Percentiles rank a stretch among this genome's conserved stretches.
Evolutionary conservation across 2,113 vertebrate species (phyloP).

Genomic region (Orycteropus afer): DNA sequence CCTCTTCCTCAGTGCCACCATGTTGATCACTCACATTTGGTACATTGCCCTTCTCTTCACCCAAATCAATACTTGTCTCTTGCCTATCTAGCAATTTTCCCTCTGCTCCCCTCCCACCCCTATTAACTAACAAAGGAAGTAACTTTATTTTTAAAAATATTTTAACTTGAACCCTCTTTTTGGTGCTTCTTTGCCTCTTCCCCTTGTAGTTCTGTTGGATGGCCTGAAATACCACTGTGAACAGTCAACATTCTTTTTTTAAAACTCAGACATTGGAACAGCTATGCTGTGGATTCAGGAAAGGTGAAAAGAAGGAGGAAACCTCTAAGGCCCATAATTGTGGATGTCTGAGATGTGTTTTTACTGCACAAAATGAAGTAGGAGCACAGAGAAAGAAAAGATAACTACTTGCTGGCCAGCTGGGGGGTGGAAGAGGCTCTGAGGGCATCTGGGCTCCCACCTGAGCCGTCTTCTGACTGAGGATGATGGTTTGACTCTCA

Average conservation of each 20-base stretch:
- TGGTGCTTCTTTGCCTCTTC: neutral
- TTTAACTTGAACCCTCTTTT: conserved; percentile 5
- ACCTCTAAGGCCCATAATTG: neutral
- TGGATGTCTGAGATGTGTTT: neutral
- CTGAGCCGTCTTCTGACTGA: neutral
- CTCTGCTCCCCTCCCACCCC: too few species aligned
- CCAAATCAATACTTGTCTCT: too few species aligned
- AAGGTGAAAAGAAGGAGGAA: neutral
- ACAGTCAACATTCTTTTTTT: neutral
- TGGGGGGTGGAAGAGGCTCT: neutral
- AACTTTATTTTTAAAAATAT: conserved; percentile 60
- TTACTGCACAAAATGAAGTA: neutral
- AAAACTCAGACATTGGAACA: neutral
- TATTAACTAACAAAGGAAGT: too few species aligned
- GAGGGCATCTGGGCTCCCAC: neutral
- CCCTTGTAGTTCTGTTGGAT: neutral
- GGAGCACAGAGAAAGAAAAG: neutral
- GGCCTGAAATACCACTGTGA: neutral
- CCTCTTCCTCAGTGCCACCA: too few species aligned
- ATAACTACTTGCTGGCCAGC: neutral
- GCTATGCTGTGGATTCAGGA: neutral
- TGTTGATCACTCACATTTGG: too few species aligned
- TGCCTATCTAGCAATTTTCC: too few species aligned
- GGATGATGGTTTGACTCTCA: too few species aligned
- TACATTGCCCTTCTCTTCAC: too few species aligned